A percentile compares a stretch with the other conserved stretches of the same genome.
These are phyloP conservation scores for Andrena camellia DNA, from an alignment of 2,888 invertebrate genomes.

Conservation along the genomic window DNA sequence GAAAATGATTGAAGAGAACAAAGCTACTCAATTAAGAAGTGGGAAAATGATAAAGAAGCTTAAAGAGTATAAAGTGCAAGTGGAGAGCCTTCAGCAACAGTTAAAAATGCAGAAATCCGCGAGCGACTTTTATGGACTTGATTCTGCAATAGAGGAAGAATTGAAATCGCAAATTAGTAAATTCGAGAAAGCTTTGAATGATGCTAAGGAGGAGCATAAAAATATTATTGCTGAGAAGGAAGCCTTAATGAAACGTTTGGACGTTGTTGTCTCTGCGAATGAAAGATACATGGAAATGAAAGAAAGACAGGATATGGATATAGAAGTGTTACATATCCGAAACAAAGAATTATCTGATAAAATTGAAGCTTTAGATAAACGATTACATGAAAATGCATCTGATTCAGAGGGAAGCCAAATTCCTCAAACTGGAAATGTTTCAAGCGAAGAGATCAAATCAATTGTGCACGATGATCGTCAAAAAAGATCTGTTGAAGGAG, in stretches of 20 bases:
- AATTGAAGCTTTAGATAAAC: conserved; percentile 86
- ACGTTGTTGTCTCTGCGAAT: conserved; percentile 91
- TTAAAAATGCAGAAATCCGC: conserved; percentile 86
- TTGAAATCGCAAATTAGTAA: conserved; percentile 89
- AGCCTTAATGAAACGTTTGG: conserved; percentile 89
- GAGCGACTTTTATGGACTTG: conserved; percentile 88
- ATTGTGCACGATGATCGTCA: neutral
- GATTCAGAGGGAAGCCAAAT: neutral
- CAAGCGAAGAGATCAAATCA: neutral
- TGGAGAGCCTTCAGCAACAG: conserved; percentile 88
- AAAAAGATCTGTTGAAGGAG: conserved; percentile 25
- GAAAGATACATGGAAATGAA: conserved; percentile 93
- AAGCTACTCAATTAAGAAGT: conserved; percentile 86
- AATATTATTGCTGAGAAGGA: conserved; percentile 90
- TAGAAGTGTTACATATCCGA: conserved; percentile 90
- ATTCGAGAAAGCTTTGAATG: conserved; percentile 89
- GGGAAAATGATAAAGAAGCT: conserved; percentile 93
- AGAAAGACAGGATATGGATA: conserved; percentile 92
- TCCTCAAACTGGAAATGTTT: neutral
- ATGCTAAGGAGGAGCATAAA: conserved; percentile 87
- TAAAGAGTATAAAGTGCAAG: conserved; percentile 92
- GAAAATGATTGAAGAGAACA: conserved; percentile 54
- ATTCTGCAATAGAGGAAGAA: conserved; percentile 93
- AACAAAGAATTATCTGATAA: conserved; percentile 90
- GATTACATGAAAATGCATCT: conserved; percentile 54